Percentiles rank a stretch among this genome's conserved stretches.
Evolutionary conservation across 2,113 vertebrate genomes (phyloP).

Genomic region (Lanius ludovicianus): DNA sequence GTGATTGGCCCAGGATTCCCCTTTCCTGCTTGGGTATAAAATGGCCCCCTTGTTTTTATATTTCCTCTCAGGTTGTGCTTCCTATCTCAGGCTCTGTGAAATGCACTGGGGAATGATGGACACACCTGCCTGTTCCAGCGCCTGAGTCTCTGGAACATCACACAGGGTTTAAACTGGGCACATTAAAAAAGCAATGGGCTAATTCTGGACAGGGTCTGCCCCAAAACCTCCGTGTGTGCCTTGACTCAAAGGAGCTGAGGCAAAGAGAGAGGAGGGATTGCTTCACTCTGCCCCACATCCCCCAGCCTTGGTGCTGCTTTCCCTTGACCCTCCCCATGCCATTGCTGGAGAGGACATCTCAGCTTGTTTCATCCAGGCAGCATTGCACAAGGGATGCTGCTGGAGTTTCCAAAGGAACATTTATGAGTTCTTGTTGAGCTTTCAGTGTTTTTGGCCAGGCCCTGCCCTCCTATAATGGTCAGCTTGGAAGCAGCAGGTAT

Average conservation of each 20-base stretch:
- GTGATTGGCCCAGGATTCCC: background rate
- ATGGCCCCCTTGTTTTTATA: rapidly evolving
- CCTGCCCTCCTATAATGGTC: background rate
- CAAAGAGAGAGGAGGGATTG: background rate
- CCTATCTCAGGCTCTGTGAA: background rate
- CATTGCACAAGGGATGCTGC: background rate
- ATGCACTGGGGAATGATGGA: background rate
- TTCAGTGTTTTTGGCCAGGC: background rate
- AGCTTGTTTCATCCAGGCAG: background rate
- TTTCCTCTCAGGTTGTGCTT: background rate
- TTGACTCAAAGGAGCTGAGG: slow-evolving; percentile 2
- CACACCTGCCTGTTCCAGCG: rapidly evolving
- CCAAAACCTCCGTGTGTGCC: background rate
- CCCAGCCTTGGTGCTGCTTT: background rate
- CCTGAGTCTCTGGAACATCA: rapidly evolving
- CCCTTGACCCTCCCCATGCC: background rate
- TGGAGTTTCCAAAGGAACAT: background rate
- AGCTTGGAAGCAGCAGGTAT: background rate
- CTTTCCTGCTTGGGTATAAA: background rate
- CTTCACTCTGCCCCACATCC: background rate
- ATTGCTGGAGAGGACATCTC: background rate
- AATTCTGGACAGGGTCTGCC: background rate
- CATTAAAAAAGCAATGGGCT: rapidly evolving
- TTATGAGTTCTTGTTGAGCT: background rate
- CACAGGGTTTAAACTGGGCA: rapidly evolving